Evolutionary conservation across 2,888 invertebrate species (phyloP), one percentile per base, ranked within the genome.

Genomic region (Dolichomitus sp.): DNA sequence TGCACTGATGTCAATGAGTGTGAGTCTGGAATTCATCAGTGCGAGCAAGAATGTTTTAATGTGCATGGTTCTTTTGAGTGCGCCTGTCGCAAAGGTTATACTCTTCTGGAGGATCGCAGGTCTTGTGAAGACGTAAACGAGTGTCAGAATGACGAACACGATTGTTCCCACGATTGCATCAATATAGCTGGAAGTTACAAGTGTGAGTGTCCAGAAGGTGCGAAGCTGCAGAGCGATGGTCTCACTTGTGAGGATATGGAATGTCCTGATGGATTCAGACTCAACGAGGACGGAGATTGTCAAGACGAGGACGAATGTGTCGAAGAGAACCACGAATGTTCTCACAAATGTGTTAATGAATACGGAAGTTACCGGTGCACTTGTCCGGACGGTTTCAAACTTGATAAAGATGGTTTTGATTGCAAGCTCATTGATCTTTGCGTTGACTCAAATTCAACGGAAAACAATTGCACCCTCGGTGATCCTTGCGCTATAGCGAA

Each of bases 361-460:
- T 89, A 94, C 33, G 96, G 96, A 23, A 95, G 95, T 4, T 96
- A 95, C 89, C 91, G 93, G 30, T 97, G 97, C 88, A 92, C 93
- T 82, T 96, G 96, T 88, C 92, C 94, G 2, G 83, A 91, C 17
- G 95, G 95, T 0, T 95, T 94, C 88, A 93, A 92, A 61, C 86
- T 95, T 27, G 90, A 90, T 4, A 90, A 91, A 0, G 95, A 95
- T 40, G 83, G 87, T 14, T 61, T 86, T 1, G 87, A 87, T 14
- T 92, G 92, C 45, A n/a, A 57, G 9, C 65, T 61, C 11, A n/a
- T 9, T 0, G 85, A 90, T 68, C 77, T 83, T 4, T 92, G 92
- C 37, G 37, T 12, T 1, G 84, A 86, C 17, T 48, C 89, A 0
- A 86, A 85, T 42, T 33, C 17, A 23, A 68, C 45, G 0, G 72